Base-by-base conservation (phyloP, 2,888 invertebrate species). In the Ashinkailepas kermadecensis region DNA sequence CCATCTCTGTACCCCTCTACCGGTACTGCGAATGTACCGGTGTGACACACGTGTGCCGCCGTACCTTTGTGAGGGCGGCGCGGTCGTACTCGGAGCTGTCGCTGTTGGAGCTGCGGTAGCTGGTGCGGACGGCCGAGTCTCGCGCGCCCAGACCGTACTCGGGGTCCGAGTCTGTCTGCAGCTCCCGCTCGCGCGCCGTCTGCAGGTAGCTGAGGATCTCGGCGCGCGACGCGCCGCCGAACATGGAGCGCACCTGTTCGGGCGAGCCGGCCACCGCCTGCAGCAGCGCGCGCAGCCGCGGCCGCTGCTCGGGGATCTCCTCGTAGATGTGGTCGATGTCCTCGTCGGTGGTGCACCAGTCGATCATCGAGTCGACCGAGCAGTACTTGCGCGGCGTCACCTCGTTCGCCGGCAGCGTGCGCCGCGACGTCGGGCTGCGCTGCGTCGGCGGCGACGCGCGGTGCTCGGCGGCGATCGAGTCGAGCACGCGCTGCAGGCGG, bases 121-220 rank as follows among this genome's bases (percentile, higher is more conserved):
- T 79, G 39, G 6, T 80, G 59, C 59, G 81, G 70, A 59, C 81
- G 58, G 39, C 57, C 64, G 39, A 78, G 78, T 64, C 39, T n/a
- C 80, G 79, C 67, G 56, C 80, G 80, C 59, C 70, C 79, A n/a
- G 10, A 4, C 74, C 74, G 74, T 74, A 74, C 74, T 74, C 74
- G 39, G 74, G 9, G 18, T 74, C 74, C 74, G 74, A 2, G 23
- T 74, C 74, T 0, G 74, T 9, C 8, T 89, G 87, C 93, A 93
- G 88, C 74, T 74, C 23, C 18, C 74, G 39, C 74, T 74, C 74
- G 8, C 94, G 93, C 83, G 95, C 94, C 87, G 95, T 95, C 83
- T 95, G 95, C 84, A 96, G 89, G 86, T 95, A 96, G 83, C 94
- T 95, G 81, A 96, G 89, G 85, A 96, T 94, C 86, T 96, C 95